Conservation (phyloP, 1,140 invertebrate species). For the Drosophila nasuta region DNA sequence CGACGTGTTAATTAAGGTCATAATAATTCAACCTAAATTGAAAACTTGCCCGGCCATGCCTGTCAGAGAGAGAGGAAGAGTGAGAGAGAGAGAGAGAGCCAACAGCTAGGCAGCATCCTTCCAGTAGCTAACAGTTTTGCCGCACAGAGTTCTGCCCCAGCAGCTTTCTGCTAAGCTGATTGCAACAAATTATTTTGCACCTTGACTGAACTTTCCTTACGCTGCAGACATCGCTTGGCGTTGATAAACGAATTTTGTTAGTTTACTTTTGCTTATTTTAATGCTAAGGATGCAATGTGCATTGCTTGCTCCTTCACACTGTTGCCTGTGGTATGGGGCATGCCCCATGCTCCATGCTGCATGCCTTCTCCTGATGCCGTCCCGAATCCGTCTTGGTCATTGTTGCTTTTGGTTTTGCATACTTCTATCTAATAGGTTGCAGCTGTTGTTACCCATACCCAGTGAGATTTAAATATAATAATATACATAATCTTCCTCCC, state of each 20-base stretch:
- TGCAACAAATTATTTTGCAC: conserved; percentile 83
- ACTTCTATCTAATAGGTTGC: conserved; percentile 75
- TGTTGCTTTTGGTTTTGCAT: conserved; percentile 79
- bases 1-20: conserved; percentile 83
- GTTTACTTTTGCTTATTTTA: conserved; percentile 81
- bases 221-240: conserved; percentile 73
- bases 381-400: conserved; percentile 44
- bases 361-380: conserved; percentile 8
- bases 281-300: conserved; percentile 46
- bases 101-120: neutral
- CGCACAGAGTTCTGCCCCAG: conserved; percentile 29
- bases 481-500: conserved; percentile 5
- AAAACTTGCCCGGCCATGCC: conserved; percentile 69
- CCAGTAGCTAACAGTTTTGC: conserved; percentile 13
- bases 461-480: conserved; percentile 18
- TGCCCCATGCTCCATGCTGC: neutral
- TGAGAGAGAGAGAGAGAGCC: neutral
- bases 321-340: conserved; percentile 13
- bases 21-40: conserved; percentile 84
- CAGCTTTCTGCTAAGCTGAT: conserved; percentile 75
- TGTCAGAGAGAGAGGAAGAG: neutral
- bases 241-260: conserved; percentile 83
- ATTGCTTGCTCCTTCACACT: neutral
- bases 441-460: conserved; percentile 63
- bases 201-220: conserved; percentile 79